Evolutionary conservation across 1,140 invertebrate species (phyloP).

Genomic region (Bombus confusus): DNA sequence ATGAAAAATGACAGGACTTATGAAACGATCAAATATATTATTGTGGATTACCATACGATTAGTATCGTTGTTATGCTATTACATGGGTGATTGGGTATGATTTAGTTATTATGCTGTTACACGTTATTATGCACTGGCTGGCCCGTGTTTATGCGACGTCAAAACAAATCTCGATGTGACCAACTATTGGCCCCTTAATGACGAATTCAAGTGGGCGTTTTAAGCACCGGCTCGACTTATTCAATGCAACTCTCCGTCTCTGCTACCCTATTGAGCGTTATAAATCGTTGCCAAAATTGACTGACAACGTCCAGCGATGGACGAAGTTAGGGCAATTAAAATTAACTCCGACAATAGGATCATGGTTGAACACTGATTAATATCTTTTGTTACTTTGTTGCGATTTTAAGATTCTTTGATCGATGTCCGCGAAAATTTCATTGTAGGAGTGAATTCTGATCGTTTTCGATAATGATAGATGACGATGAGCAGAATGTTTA

Average conservation of each 20-base stretch:
- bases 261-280: background rate
- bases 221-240: background rate
- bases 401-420: background rate
- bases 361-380: background rate
- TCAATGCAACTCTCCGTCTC: background rate
- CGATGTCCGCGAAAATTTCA: too few relatives aligned
- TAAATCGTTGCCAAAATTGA: slow-evolving; percentile 20
- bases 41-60: slow-evolving; percentile 54
- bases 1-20: background rate
- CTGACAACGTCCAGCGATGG: background rate
- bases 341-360: background rate
- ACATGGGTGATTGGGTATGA: slow-evolving; percentile 4
- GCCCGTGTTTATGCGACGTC: slow-evolving; percentile 17
- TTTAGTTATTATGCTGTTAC: slow-evolving; percentile 38
- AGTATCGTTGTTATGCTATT: slow-evolving; percentile 24
- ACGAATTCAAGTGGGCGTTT: slow-evolving; percentile 18
- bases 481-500: too few relatives aligned
- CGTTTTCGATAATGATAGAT: too few relatives aligned
- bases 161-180: slow-evolving; percentile 41
- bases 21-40: background rate
- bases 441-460: too few relatives aligned
- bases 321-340: slow-evolving; percentile 20
- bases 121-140: slow-evolving; percentile 13
- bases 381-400: background rate
- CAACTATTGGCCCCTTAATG: slow-evolving; percentile 54